Base-by-base conservation (phyloP, 2,888 invertebrate genomes). In the Diarsia dahlii region DNA sequence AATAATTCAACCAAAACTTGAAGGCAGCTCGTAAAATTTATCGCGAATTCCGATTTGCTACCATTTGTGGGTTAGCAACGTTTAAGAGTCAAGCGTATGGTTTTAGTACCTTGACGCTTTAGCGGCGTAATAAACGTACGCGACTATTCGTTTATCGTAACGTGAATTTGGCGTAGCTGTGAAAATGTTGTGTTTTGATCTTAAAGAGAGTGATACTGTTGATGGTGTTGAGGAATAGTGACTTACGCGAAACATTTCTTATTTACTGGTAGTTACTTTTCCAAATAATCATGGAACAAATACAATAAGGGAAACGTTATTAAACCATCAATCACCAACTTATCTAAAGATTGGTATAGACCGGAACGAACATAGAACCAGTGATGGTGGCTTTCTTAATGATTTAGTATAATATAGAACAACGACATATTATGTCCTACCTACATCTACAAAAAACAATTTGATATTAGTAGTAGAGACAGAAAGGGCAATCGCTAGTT, bases 11-110 rank as follows among this genome's bases (percentile, higher is more conserved):
- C 67, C 58, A 15, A 68, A 83, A 71, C 78, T 34, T 48, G 54
- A 52, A 83, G 62, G 76, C 48, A 60, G 60, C 34, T 86, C 88
- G 86, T 86, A 74, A 86, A 86, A 63, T 78, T 79, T 86, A 81
- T 84, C 73, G 88, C 74, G 18, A 77, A 81, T 71, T 64, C 28
- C 63, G 88, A 78, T 71, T 77, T 86, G 77, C 69, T 54, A 52
- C 52, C 74, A 77, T 84, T 79, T 68, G 69, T 63, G 67, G 58
- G 73, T 76, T 78, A 62, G 76, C 66, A 75, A 62, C 63, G 70
- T 76, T 78, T 79, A 58, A 76, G 74, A 62, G 73, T 67, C 45
- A 68, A 66, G 39, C 67, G 71, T 78, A 63, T 60, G 46, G n/a
- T 71, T 87, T 87, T 78, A 85, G 77, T 65, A 63, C 45, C 50